A percentile compares a stretch with the other conserved stretches of the same genome.
Conservation (phyloP, 1,140 invertebrate genomes). For the Magallana angulata region DNA sequence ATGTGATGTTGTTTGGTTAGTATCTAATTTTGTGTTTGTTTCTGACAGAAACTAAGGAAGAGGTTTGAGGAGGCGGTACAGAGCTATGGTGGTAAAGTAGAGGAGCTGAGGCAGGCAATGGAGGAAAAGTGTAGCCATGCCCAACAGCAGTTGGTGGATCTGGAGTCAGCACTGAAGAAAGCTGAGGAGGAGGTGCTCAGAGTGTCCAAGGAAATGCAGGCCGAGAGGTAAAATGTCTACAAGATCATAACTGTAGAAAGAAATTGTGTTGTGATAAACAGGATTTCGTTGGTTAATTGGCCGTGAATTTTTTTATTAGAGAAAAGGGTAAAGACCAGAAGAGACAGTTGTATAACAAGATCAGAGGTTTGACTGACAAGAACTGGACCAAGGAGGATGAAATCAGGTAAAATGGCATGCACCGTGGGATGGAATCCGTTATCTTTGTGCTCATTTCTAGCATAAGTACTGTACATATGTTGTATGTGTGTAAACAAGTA, state of each 20-base stretch:
- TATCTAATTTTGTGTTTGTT: background rate
- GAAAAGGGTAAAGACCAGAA: slow-evolving; percentile 12
- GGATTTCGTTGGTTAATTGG: no score
- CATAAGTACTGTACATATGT: no score
- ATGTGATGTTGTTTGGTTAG: no score
- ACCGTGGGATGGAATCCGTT: no score
- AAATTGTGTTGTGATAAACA: no score
- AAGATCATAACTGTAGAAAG: no score
- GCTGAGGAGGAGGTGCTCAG: background rate
- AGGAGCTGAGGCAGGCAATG: background rate
- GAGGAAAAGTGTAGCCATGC: background rate
- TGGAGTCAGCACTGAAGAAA: background rate
- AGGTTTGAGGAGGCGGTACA: background rate
- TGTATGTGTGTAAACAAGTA: no score
- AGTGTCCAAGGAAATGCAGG: background rate
- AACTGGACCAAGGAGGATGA: slow-evolving; percentile 43
- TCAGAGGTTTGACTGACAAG: slow-evolving; percentile 2
- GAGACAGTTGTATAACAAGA: slow-evolving; percentile 23
- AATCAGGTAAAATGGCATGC: slow-evolving; percentile 41
- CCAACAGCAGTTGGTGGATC: background rate
- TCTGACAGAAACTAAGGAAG: slow-evolving; percentile 14
- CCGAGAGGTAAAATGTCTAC: background rate
- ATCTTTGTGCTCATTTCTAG: no score
- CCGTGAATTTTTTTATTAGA: background rate
- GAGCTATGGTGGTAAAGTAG: background rate